Evolutionary conservation across 2,888 invertebrate genomes (phyloP), one percentile per base, ranked within the genome.

Genomic region (Thalpophila matura): DNA sequence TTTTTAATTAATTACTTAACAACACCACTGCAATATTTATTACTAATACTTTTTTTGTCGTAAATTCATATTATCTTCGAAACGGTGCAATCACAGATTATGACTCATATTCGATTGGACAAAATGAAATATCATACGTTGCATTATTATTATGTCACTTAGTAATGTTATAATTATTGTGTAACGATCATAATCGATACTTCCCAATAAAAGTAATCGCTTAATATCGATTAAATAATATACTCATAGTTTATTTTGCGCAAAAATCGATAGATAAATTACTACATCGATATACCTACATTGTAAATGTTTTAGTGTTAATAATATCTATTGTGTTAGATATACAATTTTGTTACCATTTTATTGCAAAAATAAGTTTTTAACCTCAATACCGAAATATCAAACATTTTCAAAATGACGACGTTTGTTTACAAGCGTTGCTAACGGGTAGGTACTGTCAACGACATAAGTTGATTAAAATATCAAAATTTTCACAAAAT

Each of bases 11-110:
- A 61, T 63, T 47, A 55, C 70, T 57, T n/a, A n/a, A 74, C 71
- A 76, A 80, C 50, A 35, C 43, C 49, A 26, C 40, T 66, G 79
- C 66, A 79, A 74, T 71, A 79, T 76, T 79, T 64, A 79, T 80
- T 75, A 68, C 60, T 49, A 60, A 66, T 65, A 69, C 47, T 61
- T 43, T 63, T 47, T 60, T 78, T 75, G 79, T 80, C 59, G 51
- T 78, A 71, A 77, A 78, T 61, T 74, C 24, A 61, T 54, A 68
- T 68, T 64, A 78, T 78, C 72, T 54, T 50, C 55, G 16, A 74
- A 71, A 68, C 57, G 65, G 29, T 78, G 80, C 54, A 74, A 79
- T 74, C 56, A 35, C 29, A 43, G 46, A 29, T 55, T 53, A 64
- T 75, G 65, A 73, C 56, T 70, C 38, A 40, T 59, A 57, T 74